Conservation (phyloP, 2,888 invertebrate genomes). For the Hetaerina titia region DNA sequence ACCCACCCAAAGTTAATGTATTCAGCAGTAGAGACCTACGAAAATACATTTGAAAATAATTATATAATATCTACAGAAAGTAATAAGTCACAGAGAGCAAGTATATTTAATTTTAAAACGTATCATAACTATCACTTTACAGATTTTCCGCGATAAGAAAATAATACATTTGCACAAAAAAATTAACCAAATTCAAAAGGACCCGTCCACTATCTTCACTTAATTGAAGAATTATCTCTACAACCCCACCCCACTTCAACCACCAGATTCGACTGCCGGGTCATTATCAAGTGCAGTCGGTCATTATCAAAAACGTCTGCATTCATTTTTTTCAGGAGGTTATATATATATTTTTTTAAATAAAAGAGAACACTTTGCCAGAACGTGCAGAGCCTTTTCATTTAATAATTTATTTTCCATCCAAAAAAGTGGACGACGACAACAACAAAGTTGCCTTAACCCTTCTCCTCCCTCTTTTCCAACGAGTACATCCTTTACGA, state of each 20-base stretch:
- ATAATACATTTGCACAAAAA: neutral
- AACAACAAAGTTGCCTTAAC: neutral
- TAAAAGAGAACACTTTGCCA: neutral
- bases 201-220: neutral
- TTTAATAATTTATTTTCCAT: neutral
- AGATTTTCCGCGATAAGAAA: no score
- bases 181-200: neutral
- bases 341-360: no score
- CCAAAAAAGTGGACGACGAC: neutral
- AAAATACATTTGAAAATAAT: no score
- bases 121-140: no score
- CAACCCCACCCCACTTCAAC: no score
- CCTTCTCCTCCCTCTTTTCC: neutral
- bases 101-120: no score
- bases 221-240: neutral
- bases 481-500: neutral
- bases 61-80: no score
- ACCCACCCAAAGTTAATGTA: no score
- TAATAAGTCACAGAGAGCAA: no score
- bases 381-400: neutral
- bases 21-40: no score
- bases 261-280: neutral
- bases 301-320: neutral
- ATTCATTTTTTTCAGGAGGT: neutral
- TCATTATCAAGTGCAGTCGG: constrained; percentile 22